Evolutionary conservation across 2,797 vertebrate genomes (phyloP).

Genomic region (Prionace glauca): DNA sequence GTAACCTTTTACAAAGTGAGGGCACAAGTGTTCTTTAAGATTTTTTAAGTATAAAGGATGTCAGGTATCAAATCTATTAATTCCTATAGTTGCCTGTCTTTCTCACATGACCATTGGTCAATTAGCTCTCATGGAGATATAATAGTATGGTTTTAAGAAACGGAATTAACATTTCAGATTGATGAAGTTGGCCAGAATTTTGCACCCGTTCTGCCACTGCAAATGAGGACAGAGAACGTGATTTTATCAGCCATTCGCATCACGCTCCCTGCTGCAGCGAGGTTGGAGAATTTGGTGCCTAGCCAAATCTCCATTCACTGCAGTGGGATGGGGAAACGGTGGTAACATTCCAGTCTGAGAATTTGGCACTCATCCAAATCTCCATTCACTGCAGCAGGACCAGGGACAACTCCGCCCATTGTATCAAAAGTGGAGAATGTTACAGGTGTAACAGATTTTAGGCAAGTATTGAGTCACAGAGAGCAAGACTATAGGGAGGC

Average conservation of each 20-base stretch:
- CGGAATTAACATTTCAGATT: not conserved
- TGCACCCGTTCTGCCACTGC: no score
- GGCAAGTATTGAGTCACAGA: not conserved
- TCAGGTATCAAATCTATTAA: not conserved
- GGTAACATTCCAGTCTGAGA: no score
- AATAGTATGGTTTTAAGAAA: not conserved
- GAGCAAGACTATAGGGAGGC: not conserved
- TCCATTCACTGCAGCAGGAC: no score
- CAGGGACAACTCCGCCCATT: no score
- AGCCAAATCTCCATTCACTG: no score
- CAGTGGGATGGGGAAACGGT: no score
- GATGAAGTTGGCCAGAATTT: not conserved
- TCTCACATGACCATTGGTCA: not conserved
- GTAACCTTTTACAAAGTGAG: not conserved
- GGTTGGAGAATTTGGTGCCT: no score
- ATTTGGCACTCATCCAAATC: no score
- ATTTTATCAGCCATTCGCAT: no score
- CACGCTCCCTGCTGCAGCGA: no score
- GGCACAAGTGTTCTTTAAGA: not conserved
- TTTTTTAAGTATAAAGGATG: not conserved
- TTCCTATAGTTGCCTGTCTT: not conserved
- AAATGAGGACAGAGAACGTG: no score
- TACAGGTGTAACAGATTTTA: not conserved
- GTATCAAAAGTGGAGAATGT: not conserved
- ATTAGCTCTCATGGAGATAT: not conserved